These are phyloP conservation scores for Hydra vulgaris DNA, from an alignment of 30 jellyfish, hydroid and myxozoan species.

Conservation along the genomic window DNA sequence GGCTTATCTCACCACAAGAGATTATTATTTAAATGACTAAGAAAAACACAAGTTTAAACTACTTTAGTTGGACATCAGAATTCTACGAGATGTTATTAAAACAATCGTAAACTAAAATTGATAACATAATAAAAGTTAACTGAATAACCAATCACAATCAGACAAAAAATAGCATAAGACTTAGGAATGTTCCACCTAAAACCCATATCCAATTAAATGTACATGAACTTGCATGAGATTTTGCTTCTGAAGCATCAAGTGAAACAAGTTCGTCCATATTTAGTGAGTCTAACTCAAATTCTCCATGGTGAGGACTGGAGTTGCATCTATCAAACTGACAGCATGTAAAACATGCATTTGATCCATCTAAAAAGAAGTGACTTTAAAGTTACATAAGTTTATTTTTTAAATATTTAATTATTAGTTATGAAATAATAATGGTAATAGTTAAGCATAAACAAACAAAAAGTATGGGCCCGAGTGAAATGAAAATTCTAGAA, in stretches of 20 bases:
- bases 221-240: background rate
- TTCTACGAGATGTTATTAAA: background rate
- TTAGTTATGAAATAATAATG: background rate
- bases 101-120: no score
- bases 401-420: background rate
- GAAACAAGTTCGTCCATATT: slow-evolving; percentile 41
- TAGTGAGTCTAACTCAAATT: slow-evolving; percentile 30
- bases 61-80: background rate
- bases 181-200: background rate
- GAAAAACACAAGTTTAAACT: background rate
- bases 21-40: no score
- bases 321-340: slow-evolving; percentile 55
- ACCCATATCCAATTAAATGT: background rate
- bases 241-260: background rate
- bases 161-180: background rate
- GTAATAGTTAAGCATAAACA: no score
- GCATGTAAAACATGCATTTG: slow-evolving; percentile 41
- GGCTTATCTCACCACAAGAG: no score
- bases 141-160: no score
- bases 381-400: background rate
- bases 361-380: slow-evolving; percentile 32
- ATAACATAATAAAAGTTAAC: no score
- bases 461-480: no score
- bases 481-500: no score
- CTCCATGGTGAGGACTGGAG: slow-evolving; percentile 64